Evolutionary conservation across 2,113 vertebrate species (phyloP).

Genomic region (Hipposideros armiger): DNA sequence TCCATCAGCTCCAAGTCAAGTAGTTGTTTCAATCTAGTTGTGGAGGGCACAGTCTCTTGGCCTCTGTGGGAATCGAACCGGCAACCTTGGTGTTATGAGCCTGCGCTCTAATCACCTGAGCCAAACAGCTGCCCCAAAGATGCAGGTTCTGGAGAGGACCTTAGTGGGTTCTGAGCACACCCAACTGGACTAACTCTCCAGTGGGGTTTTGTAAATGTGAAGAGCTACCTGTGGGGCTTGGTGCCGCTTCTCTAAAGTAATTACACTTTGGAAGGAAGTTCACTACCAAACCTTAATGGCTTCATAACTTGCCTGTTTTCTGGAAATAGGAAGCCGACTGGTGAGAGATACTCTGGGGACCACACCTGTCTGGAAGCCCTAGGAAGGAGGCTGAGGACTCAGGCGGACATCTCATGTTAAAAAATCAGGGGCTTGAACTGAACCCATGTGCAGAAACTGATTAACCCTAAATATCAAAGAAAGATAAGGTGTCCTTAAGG

Average conservation of each 20-base stretch:
- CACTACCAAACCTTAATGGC: not conserved
- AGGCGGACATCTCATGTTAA: not conserved
- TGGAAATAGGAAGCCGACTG: not conserved
- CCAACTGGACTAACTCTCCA: not conserved
- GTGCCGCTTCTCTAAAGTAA: not conserved
- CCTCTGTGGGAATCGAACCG: too few relatives aligned
- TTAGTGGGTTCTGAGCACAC: not conserved
- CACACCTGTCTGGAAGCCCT: not conserved
- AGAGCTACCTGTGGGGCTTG: not conserved
- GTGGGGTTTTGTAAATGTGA: not conserved
- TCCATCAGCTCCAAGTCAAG: too few relatives aligned
- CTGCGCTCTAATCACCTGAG: too few relatives aligned
- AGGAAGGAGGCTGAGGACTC: not conserved
- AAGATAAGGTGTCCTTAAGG: not conserved
- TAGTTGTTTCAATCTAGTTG: too few relatives aligned
- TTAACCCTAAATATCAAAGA: conserved; percentile 6
- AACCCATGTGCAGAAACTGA: not conserved
- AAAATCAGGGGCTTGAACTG: conserved; percentile 31
- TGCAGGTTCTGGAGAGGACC: not conserved
- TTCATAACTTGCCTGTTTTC: not conserved
- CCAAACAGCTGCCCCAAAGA: too few relatives aligned
- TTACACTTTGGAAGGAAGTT: not conserved
- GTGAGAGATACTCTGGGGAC: not conserved
- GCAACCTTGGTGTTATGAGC: too few relatives aligned
- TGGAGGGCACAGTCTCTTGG: too few relatives aligned